Evolutionary conservation across 2,113 vertebrate genomes (phyloP), one percentile per base, ranked within the genome.

Genomic region (Oostethus manadensis): DNA sequence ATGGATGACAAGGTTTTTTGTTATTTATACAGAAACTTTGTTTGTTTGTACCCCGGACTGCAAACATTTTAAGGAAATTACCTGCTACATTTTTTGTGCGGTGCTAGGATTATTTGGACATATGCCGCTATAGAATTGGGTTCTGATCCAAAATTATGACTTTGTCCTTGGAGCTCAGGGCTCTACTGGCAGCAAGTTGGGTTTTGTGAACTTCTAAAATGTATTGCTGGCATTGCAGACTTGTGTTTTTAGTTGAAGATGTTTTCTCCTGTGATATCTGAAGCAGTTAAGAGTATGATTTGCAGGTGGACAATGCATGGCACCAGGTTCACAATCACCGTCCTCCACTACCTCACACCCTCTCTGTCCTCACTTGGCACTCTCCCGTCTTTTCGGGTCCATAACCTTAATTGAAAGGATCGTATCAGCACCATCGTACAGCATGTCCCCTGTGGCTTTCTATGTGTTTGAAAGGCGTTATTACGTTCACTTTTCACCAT

Each of bases 241-340:
- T 15, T 45, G 15, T 23, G 44, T 17, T 4, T 57, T 43, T 44
- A 10, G 42, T 22, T 10, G 14, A 17, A 57, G 8, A 6, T 44
- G 3, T 22, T 42, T 48, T 18, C 13, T 21, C n/a, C 9, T 33
- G 18, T 48, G 11, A 20, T 22, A 56, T 51, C 35, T 14, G 15
- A 18, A 46, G 20, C 23, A 46, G 8, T 3, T 14, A 4, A 40
- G 47, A 20, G 3, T 8, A 44, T 3, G 13, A 1, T 51, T 51
- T 38, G n/a, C 53, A 44, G 7, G 49, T 53, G 29, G 33, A 59
- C 40, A 43, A 22, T 15, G 23, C 54, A 58, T 56, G 60, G 56
- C 61, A 20, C 49, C 59, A 35, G 26, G 20, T 70, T 65, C 35
- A 65, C 64, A 49, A 13, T 64, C 74, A 68, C 56, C 53, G 26